Percentiles rank a stretch among this genome's conserved stretches.
phyloP scores from a whole-genome alignment of 2,888 invertebrate species.

The Drosophila mimetica region DNA sequence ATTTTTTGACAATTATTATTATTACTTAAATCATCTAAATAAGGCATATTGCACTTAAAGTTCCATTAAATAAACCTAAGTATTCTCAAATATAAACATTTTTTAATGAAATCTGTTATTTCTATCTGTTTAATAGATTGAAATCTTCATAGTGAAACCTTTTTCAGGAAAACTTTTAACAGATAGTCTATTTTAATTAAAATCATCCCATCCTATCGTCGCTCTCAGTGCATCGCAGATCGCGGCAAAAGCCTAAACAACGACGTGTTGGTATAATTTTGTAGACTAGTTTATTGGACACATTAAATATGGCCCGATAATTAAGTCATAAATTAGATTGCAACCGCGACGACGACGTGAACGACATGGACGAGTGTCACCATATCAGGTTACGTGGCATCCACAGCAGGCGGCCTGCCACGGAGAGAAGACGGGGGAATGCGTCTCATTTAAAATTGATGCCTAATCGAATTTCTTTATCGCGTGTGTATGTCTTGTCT shows the following conservation, averaged over 20 bases:
- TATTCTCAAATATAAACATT: neutral
- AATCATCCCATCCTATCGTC: neutral
- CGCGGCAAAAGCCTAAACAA: slow-evolving; percentile 64
- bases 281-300: slow-evolving; percentile 86
- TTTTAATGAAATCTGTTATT: neutral
- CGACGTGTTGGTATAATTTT: slow-evolving; percentile 81
- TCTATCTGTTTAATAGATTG: neutral
- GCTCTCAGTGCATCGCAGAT: slow-evolving; percentile 22
- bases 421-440: slow-evolving; percentile 43
- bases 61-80: no score
- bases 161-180: no score
- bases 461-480: slow-evolving; percentile 83
- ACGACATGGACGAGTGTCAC: slow-evolving; percentile 73
- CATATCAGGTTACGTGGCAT: slow-evolving; percentile 77
- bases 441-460: slow-evolving; percentile 82
- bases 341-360: slow-evolving; percentile 55
- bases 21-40: no score
- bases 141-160: no score
- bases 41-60: no score
- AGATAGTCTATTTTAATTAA: neutral
- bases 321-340: slow-evolving; percentile 84
- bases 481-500: slow-evolving; percentile 79
- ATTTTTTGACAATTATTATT: no score
- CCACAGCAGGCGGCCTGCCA: slow-evolving; percentile 66
- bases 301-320: slow-evolving; percentile 84